phyloP scores from a whole-genome alignment of 2,888 invertebrate species.

The Amiota minor region DNA sequence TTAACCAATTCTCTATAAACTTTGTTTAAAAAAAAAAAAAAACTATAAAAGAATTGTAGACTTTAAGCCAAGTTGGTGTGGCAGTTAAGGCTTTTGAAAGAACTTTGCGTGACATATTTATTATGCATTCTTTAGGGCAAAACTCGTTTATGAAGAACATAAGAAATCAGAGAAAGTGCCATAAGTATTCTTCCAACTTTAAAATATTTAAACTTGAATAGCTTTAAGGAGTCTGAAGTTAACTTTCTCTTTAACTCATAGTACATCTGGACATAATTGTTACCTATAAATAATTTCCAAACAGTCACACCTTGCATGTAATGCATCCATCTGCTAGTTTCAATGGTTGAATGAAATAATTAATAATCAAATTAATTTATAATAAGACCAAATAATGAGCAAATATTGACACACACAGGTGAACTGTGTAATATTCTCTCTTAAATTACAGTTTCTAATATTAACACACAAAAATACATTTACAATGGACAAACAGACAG shows the following conservation, averaged over 20 bases:
- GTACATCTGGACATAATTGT: neutral
- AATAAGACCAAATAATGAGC: slow-evolving; percentile 59
- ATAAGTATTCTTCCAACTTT: no score
- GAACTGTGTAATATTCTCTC: neutral
- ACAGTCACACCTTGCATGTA: slow-evolving; percentile 32
- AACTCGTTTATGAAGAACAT: no score
- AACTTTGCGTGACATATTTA: slow-evolving; percentile 24
- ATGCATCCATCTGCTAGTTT: no score
- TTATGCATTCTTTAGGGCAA: neutral
- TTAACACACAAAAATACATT: slow-evolving; percentile 40
- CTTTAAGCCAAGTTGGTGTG: neutral
- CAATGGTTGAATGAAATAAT: slow-evolving; percentile 45
- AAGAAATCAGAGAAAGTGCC: no score
- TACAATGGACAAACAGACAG: neutral
- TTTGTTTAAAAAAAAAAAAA: neutral
- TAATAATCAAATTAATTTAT: slow-evolving; percentile 61
- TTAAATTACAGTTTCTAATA: slow-evolving; percentile 9
- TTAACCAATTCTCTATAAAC: slow-evolving; percentile 5
- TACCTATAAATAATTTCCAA: slow-evolving; percentile 13
- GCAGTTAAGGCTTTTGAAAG: neutral
- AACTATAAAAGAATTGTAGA: no score
- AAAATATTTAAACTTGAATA: no score
- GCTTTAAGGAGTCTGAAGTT: neutral
- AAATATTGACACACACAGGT: slow-evolving; percentile 52
- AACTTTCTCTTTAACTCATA: neutral